phyloP scores from a whole-genome alignment of 2,113 vertebrate species.

The Craseonycteris thonglongyai region DNA sequence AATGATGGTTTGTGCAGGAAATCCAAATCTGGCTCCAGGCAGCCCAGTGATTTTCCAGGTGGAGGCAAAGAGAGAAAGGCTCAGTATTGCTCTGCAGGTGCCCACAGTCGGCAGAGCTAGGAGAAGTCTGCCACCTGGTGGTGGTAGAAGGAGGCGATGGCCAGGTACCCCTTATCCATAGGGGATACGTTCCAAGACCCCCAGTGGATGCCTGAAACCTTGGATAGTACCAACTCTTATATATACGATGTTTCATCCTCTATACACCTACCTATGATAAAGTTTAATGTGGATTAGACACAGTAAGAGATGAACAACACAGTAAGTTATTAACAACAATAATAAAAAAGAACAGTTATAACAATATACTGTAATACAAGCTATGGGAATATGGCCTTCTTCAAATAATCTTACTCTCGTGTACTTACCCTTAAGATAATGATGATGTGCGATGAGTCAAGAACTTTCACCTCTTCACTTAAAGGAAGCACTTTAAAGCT shows the following conservation, averaged over 20 bases:
- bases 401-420: not conserved
- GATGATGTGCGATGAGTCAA: not conserved
- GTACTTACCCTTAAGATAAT: not conserved
- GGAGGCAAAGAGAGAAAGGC: not conserved
- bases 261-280: no score
- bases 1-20: slow-evolving; percentile 24
- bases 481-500: not conserved
- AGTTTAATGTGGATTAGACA: no score
- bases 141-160: not conserved
- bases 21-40: slow-evolving; percentile 37
- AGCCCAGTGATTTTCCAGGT: slow-evolving; percentile 59
- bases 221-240: not conserved
- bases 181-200: no score
- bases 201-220: not conserved
- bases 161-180: not conserved
- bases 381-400: not conserved
- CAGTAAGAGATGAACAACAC: not conserved
- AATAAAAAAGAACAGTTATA: no score
- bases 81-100: accelerated
- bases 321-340: not conserved
- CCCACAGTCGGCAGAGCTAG: not conserved
- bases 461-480: not conserved
- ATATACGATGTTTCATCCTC: not conserved
- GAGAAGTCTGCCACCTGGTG: slow-evolving; percentile 64
- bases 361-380: not conserved